Evolutionary conservation across 2,797 vertebrate genomes (phyloP).

Genomic region (Sebastes nivosus): DNA sequence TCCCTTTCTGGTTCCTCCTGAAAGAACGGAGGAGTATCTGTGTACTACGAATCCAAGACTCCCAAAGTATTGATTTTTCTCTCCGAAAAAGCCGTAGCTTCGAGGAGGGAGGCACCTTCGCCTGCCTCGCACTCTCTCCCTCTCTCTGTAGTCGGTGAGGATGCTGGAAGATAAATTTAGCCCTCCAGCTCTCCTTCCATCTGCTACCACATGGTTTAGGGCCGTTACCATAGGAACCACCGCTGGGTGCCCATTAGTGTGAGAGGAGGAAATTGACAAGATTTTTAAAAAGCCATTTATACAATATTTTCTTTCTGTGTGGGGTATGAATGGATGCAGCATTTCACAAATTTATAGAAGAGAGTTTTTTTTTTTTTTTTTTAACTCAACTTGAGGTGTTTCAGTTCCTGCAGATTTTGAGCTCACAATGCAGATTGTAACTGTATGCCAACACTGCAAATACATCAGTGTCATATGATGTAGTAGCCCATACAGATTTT

Average conservation of each 20-base stretch:
- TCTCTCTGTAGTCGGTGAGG: conserved; percentile 76
- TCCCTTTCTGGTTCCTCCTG: conserved; percentile 1
- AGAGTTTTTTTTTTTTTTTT: not conserved
- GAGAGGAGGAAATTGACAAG: conserved; percentile 78
- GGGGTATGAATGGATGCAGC: conserved; percentile 23
- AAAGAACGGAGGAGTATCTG: conserved; percentile 29
- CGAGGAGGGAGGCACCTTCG: conserved; percentile 69
- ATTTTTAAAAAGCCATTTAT: conserved; percentile 76
- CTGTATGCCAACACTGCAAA: not conserved
- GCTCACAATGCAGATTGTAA: not conserved
- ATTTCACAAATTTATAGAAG: conserved; percentile 23
- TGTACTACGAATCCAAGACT: conserved; percentile 47
- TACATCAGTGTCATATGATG: not conserved
- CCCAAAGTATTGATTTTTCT: conserved; percentile 65
- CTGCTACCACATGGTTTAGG: conserved; percentile 87
- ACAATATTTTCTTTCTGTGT: conserved; percentile 52
- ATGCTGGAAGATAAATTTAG: conserved; percentile 88
- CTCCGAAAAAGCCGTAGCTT: conserved; percentile 58
- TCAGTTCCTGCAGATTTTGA: conserved; percentile 8
- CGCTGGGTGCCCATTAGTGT: conserved; percentile 82
- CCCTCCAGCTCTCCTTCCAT: conserved; percentile 87
- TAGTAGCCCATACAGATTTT: not conserved
- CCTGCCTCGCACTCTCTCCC: conserved; percentile 50
- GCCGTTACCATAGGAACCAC: conserved; percentile 87
- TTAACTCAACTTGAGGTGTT: not conserved